Evolutionary conservation across 2,113 vertebrate genomes (phyloP).

Genomic region (Oreochromis spilurus): DNA sequence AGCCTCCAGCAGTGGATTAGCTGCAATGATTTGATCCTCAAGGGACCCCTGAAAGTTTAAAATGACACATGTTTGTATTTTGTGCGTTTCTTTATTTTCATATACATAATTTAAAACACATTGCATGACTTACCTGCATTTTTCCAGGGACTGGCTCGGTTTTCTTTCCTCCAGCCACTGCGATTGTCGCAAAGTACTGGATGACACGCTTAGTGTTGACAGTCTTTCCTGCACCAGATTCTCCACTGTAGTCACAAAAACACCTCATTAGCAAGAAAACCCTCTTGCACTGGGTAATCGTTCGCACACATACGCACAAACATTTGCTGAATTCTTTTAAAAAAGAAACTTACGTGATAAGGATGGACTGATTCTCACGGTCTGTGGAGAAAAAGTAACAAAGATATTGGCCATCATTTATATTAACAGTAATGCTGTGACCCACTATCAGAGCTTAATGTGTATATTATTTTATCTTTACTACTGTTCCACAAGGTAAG

Average conservation of each 20-base stretch:
- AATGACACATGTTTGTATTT: neutral
- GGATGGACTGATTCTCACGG: slow-evolving; percentile 74
- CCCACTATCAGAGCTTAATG: neutral
- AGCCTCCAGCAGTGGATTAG: slow-evolving; percentile 78
- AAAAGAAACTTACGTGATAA: slow-evolving; percentile 79
- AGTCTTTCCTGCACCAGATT: slow-evolving; percentile 94
- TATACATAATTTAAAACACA: neutral
- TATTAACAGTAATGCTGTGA: neutral
- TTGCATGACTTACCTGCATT: slow-evolving; percentile 71
- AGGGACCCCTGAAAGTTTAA: slow-evolving; percentile 77
- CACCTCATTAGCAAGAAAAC: neutral
- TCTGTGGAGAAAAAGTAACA: slow-evolving; percentile 59
- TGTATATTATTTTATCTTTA: neutral
- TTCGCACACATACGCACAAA: neutral
- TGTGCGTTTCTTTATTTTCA: neutral
- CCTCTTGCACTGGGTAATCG: neutral
- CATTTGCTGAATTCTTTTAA: neutral
- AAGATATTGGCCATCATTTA: neutral
- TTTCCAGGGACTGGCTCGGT: slow-evolving; percentile 48
- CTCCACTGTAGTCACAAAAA: slow-evolving; percentile 67
- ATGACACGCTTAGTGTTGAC: slow-evolving; percentile 95
- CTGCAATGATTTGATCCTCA: slow-evolving; percentile 81
- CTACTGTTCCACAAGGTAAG: neutral
- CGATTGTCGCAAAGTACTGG: slow-evolving; percentile 95
- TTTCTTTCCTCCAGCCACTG: slow-evolving; percentile 75